Base-by-base conservation (phyloP, 2,113 vertebrate genomes). In the Hassar affinis region DNA sequence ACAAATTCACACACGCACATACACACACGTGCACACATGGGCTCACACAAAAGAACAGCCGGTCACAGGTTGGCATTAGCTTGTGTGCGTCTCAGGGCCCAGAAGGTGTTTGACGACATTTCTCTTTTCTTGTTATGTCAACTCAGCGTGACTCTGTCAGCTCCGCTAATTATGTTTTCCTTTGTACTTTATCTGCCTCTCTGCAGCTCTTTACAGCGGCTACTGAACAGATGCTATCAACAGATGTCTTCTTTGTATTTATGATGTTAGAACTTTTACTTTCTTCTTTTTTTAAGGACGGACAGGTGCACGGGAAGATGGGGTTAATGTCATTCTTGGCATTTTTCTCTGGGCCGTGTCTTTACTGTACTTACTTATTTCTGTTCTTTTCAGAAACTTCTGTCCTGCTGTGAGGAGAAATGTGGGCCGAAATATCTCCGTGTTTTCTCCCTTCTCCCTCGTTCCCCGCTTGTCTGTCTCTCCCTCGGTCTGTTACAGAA, bases 361-460 rank as follows among this genome's bases (percentile, higher is more conserved):
- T 85, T 75, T 54, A 61, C 79, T n/a, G 18, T 78, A 17, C 64
- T n/a, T n/a, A 33, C 22, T 51, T 56, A 38, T 87, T 85, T 89
- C 38, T 87, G 90, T 88, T 89, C 89, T 91, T 88, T 84, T 83
- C 81, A 59, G 85, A 89, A 87, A 87, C 88, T 79, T 12, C 69
- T 76, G 81, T 87, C 76, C 76, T 61, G 66, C 83, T 84, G 77
- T 72, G 83, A 79, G 62, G 38, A 61, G 76, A 71, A 69, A 80
- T 86, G 75, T 84, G 45, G 80, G 87, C 83, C 69, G 56, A 88
- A 52, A 68, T 86, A 54, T 87, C 47, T 85, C 74, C 85, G 72
- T 87, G 83, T 52, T 77, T n/a, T 83, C 57, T 54, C 47, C 56
- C 56, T n/a, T 62, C 17, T 25, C 4, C 27, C 47, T 77, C 47